Conservation (phyloP, 2,797 vertebrate genomes). For the Crossoptilon crossoptilon region DNA sequence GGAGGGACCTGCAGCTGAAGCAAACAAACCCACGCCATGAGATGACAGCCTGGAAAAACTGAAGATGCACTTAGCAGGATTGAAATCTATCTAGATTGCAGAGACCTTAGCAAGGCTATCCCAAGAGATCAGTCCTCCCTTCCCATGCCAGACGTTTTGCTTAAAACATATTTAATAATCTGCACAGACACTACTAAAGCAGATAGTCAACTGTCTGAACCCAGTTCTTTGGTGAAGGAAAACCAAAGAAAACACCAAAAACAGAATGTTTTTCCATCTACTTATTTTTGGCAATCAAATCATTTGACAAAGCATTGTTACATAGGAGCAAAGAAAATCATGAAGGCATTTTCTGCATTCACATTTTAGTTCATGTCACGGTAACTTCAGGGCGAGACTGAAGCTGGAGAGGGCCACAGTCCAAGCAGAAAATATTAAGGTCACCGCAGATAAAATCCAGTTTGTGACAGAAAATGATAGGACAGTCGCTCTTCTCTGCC, state of each 20-base stretch:
- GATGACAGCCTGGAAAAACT: neutral
- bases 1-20: neutral
- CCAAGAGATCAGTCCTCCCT: neutral
- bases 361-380: neutral
- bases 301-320: neutral
- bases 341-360: neutral
- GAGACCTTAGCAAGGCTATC: neutral
- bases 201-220: neutral
- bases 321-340: neutral
- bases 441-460: neutral
- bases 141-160: neutral
- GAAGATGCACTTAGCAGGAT: neutral
- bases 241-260: neutral
- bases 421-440: neutral
- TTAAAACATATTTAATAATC: neutral
- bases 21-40: neutral
- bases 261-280: neutral
- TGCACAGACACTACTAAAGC: neutral
- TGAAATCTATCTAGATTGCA: neutral
- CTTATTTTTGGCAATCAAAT: constrained; percentile 16
- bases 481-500: neutral
- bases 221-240: rapidly evolving
- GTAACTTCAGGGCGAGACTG: neutral
- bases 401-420: neutral
- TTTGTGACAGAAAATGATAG: neutral